Base-by-base conservation (phyloP, 1,140 invertebrate genomes). In the Pseudomyrmex cubaensis region DNA sequence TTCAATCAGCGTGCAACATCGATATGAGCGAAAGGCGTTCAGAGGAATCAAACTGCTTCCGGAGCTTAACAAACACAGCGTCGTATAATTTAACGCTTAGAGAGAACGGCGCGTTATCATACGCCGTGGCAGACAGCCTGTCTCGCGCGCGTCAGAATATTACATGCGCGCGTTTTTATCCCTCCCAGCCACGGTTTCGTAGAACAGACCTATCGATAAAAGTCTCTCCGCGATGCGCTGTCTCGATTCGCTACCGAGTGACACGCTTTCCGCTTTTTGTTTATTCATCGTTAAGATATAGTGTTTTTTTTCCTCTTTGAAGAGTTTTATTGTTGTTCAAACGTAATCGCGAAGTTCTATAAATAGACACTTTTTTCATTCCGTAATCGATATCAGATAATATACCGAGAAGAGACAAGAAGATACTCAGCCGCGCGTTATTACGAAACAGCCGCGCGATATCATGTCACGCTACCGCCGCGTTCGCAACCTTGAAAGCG, bases 111-210 rank as follows among this genome's bases (percentile, higher is more conserved):
- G 17, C 73, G 80, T 69, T 87, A 86, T 86, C 85, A 48, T 7
- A 17, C 48, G 69, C 25, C 74, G 8, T 2, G 48, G 57, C 83
- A 85, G 85, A 87, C 85, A 59, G 83, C 70, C 22, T 87, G 85
- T 87, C 85, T 84, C 80, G 56, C 12, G 78, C 80, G 56, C 12
- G 78, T n/a, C 50, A 20, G 17, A 22, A 73, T 54, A 59, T 64
- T 44, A 50, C 20, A 44, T 20, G 2, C 10, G 35, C 75, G 69
- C 35, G 48, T 59, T 57, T 82, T 87, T 87, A 87, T 87, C 80
- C 63, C 12, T 3, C 46, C 3, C 59, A 25, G 8, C 70, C 44
- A 75, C 57, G 70, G 75, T 83, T 87, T 56, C 59, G 48, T 46
- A 87, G 82, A 80, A 72, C 54, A 72, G n/a, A 10, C 44, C 35